Percentiles rank a stretch among this genome's conserved stretches.
phyloP scores from a whole-genome alignment of 2,113 vertebrate species.

The Rhadina sibilatrix region DNA sequence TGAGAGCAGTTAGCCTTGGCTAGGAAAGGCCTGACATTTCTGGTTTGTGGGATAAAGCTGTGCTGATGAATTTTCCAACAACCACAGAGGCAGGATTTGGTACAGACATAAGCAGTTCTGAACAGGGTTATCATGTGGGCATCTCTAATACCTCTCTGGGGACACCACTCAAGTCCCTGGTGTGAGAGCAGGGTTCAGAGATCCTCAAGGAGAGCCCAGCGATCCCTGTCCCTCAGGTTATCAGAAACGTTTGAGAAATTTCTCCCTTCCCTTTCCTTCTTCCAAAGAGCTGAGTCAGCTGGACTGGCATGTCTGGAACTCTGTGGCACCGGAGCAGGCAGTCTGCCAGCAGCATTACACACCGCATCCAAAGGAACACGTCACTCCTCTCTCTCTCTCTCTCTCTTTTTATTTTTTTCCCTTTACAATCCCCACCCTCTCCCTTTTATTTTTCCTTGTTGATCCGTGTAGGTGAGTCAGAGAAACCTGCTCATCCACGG shows the following conservation, averaged over 20 bases:
- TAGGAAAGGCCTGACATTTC: conserved; percentile 43
- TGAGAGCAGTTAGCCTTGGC: conserved; percentile 59
- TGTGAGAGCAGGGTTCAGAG: neutral
- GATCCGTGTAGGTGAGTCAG: conserved; percentile 65
- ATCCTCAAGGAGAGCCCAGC: neutral
- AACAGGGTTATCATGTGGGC: neutral
- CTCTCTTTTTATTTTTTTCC: neutral
- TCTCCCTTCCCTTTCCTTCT: conserved; percentile 23
- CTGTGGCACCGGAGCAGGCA: conserved; percentile 13
- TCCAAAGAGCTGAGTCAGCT: conserved; percentile 33
- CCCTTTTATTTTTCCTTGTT: conserved; percentile 68
- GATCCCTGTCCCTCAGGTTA: neutral
- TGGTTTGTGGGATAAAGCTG: conserved; percentile 27
- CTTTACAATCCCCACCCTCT: conserved; percentile 48
- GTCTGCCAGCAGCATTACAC: conserved; percentile 55
- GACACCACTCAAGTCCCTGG: neutral
- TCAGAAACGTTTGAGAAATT: neutral
- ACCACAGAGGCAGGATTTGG: neutral
- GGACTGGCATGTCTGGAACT: conserved; percentile 56
- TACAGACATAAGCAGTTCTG: neutral
- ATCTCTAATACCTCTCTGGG: neutral
- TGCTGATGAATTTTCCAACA: conserved; percentile 8
- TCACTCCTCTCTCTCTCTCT: neutral
- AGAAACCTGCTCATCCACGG: conserved; percentile 67
- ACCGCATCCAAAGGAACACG: conserved; percentile 32